Evolutionary conservation across 1,140 invertebrate species (phyloP).

Genomic region (Mactra quadrangularis): DNA sequence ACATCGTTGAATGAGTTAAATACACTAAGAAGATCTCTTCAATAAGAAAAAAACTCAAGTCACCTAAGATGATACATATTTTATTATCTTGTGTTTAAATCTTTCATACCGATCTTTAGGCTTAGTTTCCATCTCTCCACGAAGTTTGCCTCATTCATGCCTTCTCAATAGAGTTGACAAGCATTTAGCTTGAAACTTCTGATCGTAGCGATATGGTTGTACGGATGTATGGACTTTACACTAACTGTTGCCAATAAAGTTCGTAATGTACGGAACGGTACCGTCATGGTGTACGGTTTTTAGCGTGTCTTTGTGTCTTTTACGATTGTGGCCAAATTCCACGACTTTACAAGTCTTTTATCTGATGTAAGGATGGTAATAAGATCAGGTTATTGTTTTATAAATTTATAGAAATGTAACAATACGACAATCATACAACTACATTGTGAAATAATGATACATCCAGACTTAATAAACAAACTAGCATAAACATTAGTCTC

Average conservation of each 20-base stretch:
- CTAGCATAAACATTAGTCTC: conserved; percentile 5
- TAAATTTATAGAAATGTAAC: conserved; percentile 31
- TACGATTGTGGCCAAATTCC: conserved; percentile 18
- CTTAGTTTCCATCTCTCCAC: conserved; percentile 40
- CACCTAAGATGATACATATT: conserved; percentile 17
- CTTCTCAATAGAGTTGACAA: conserved; percentile 52
- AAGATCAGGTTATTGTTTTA: conserved; percentile 42
- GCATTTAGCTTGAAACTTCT: conserved; percentile 46
- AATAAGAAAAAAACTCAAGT: too few relatives aligned
- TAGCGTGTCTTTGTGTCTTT: conserved; percentile 15
- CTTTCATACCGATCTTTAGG: conserved; percentile 44
- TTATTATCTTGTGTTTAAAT: conserved; percentile 43
- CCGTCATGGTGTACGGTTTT: conserved; percentile 34
- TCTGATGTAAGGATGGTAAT: conserved; percentile 39
- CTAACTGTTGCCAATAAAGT: conserved; percentile 24
- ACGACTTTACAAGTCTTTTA: conserved; percentile 43
- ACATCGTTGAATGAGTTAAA: too few relatives aligned
- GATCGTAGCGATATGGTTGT: too few relatives aligned
- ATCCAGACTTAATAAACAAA: neutral
- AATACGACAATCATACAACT: conserved; percentile 34
- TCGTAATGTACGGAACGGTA: neutral
- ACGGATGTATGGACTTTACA: conserved; percentile 25
- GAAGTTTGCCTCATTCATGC: conserved; percentile 26
- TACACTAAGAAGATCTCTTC: too few relatives aligned
- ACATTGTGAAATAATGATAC: conserved; percentile 1